Evolutionary conservation across 1,140 invertebrate species (phyloP), one percentile per base, ranked within the genome.

Genomic region (Scaptomyza pallida): DNA sequence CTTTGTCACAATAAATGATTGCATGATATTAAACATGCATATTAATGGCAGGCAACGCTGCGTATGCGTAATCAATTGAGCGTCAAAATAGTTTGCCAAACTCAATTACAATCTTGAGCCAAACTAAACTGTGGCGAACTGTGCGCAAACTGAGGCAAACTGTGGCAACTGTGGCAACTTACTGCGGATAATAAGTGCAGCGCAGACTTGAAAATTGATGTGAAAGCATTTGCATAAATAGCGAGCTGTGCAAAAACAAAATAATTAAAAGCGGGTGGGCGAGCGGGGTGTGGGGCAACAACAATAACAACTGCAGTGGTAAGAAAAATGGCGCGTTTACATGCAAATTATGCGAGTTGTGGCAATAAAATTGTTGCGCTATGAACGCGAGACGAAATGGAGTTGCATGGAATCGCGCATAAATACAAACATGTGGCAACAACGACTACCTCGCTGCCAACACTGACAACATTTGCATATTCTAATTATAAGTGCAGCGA

Each of bases 241-340:
- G 54, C 30, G 59, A 21, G 44, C 52, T 37, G 48, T 37, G 51
- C 44, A 65, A 69, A 73, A 74, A 52, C 64, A 70, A 73, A 73
- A 73, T 73, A 70, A 73, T 73, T 73, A 73, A 73, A 73, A 45
- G 12, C n/a, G n/a, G n/a, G n/a, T n/a, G n/a, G n/a, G n/a, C n/a
- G n/a, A n/a, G n/a, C n/a, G n/a, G n/a, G n/a, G n/a, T n/a, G n/a
- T n/a, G 59, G 21, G 37, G 19, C 23, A 51, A 10, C 44, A 51
- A 16, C 43, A 48, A 52, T 17, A 26, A 19, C 40, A 37, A 15
- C 12, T 57, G 60, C 40, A 52, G 47, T 52, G 60, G 21, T 48
- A 88, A 82, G 82, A 86, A 86, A 86, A 86, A 86, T 88, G 78
- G 78, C 82, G 75, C 71, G 78, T 88, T 88, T 88, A 88, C 83